phyloP scores from a whole-genome alignment of 2,113 vertebrate species.

The Cheilinus undulatus region DNA sequence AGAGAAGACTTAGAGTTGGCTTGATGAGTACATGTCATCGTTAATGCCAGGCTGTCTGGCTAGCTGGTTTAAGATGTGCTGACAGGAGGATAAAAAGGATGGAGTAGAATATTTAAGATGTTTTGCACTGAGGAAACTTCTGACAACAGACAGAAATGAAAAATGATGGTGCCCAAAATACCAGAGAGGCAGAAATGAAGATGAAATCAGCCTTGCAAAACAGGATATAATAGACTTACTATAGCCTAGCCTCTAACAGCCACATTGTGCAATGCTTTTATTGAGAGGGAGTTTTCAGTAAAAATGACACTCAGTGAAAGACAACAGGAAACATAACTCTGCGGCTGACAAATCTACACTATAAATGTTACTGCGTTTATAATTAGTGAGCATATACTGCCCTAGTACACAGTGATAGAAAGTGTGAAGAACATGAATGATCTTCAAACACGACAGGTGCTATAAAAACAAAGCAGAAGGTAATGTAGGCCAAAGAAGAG shows the following conservation, averaged over 20 bases:
- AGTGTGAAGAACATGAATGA: background rate
- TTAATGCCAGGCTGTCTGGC: conserved; percentile 29
- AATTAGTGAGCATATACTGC: conserved; percentile 1
- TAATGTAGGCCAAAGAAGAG: background rate
- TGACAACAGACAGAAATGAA: conserved; percentile 6
- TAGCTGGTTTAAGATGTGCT: conserved; percentile 25
- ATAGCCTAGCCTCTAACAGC: conserved; percentile 8
- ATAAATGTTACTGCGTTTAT: background rate
- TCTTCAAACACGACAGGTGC: background rate
- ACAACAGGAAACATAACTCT: conserved; percentile 33
- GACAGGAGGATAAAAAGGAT: conserved; percentile 20
- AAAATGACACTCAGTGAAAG: conserved; percentile 1
- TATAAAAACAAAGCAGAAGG: background rate
- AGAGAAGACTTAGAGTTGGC: conserved; percentile 18
- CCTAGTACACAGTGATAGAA: background rate
- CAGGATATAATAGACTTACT: conserved; percentile 17
- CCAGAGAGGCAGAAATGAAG: conserved; percentile 12
- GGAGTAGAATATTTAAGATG: conserved; percentile 6
- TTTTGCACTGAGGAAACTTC: conserved; percentile 23
- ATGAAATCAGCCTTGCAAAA: conserved; percentile 30
- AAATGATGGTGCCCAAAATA: conserved; percentile 1
- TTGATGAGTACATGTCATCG: conserved; percentile 39
- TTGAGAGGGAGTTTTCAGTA: conserved; percentile 10
- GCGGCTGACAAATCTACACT: conserved; percentile 32
- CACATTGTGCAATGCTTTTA: background rate